A percentile compares a stretch with the other conserved stretches of the same genome.
Evolutionary conservation across 1,140 invertebrate genomes (phyloP).

Genomic region (Thaumetopoea pityocampa): DNA sequence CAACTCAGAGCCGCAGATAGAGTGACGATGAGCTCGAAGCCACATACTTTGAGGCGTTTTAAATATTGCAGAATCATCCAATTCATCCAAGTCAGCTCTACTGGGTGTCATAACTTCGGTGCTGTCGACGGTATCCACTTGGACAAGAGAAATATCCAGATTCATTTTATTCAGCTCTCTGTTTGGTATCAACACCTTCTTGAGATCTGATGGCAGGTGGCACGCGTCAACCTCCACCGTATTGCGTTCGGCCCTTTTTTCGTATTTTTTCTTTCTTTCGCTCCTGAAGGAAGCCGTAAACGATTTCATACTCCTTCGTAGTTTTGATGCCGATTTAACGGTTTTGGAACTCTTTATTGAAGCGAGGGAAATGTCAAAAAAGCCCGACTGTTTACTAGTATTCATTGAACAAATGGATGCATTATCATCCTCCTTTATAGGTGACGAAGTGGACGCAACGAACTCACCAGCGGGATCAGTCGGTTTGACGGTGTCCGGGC

Average conservation of each 20-base stretch:
- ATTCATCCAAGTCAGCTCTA: constrained; percentile 48
- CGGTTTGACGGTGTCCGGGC: constrained; percentile 56
- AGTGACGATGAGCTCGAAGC: constrained; percentile 45
- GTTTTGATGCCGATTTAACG: constrained; percentile 66
- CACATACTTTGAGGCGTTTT: constrained; percentile 63
- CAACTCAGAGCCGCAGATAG: constrained; percentile 43
- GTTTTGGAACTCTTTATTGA: constrained; percentile 68
- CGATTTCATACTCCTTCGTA: constrained; percentile 70
- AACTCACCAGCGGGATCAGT: constrained; percentile 64
- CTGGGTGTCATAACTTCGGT: constrained; percentile 44
- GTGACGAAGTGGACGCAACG: constrained; percentile 65
- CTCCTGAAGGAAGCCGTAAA: constrained; percentile 73
- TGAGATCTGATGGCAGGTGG: constrained; percentile 47
- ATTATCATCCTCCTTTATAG: constrained; percentile 68
- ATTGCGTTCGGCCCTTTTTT: constrained; percentile 59
- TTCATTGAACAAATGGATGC: constrained; percentile 68
- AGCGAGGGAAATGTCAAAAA: constrained; percentile 73
- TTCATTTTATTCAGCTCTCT: constrained; percentile 58
- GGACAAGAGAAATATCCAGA: constrained; percentile 66
- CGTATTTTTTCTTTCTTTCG: constrained; percentile 74
- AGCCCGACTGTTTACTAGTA: constrained; percentile 70
- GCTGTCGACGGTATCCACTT: constrained; percentile 65
- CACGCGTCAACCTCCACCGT: constrained; percentile 55
- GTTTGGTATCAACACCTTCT: constrained; percentile 60
- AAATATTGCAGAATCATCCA: constrained; percentile 56